Base-by-base conservation (phyloP, 2,113 vertebrate species). In the Cathartes aura region DNA sequence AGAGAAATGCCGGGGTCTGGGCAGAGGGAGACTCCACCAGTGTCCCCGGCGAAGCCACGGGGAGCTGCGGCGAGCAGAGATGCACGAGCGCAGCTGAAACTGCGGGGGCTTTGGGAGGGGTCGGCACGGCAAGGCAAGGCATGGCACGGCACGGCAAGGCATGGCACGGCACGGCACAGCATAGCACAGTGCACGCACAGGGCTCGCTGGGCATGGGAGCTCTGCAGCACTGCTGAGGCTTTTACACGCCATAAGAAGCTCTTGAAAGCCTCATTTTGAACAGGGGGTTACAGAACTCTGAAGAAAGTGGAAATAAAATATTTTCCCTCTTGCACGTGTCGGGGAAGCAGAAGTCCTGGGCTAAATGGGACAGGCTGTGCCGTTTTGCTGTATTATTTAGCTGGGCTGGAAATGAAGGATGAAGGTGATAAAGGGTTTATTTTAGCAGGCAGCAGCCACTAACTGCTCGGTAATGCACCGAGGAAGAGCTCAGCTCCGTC, bases 401-500 rank as follows among this genome's bases (percentile, higher is more conserved):
- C 83, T 14, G 58, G 4, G 5, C 73, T 80, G 93, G 95, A 70
- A 59, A 43, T 62, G 89, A 66, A 67, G 94, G 94, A n/a, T 78
- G 95, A 42, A 90, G 94, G 82, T 83, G 90, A 80, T 81, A 62
- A 92, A 70, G 93, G 92, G 75, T 67, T 93, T 30, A 63, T 89
- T 93, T 47, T 23, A 76, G 89, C 94, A 86, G 94, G 90, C 88
- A 59, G 95, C 90, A 73, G 75, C 70, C 85, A 16, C 58, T 34
- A 18, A 24, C 50, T 6, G 89, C 91, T 89, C 32, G 0, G 89
- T 59, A 68, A 64, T 4, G 40, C 88, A 42, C 45, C 20, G 9
- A 86, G 89, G 89, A 86, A 82, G n/a, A 73, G 83, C 98, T 97
- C 91, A 92, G 98, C 96, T 90, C 95, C 64, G 10, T 93, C 97